phyloP scores from a whole-genome alignment of 2,797 vertebrate genomes.

The Rhinogobio ventralis region DNA sequence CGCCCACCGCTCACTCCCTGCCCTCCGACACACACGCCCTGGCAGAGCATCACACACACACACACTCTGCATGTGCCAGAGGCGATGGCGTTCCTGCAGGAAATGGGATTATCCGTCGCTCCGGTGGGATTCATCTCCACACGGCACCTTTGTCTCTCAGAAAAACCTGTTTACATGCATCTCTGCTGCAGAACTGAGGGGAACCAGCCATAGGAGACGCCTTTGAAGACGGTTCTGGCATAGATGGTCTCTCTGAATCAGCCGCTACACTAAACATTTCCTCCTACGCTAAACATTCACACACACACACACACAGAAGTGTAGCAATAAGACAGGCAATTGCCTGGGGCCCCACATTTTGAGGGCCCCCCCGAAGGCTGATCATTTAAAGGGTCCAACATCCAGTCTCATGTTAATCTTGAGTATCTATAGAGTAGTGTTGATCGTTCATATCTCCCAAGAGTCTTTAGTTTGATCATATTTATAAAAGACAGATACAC shows the following conservation, averaged over 20 bases:
- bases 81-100: neutral
- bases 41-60: constrained; percentile 43
- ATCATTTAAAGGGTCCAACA: too few species aligned
- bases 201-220: neutral
- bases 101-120: constrained; percentile 32
- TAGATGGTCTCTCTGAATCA: neutral
- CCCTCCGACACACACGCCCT: constrained; percentile 32
- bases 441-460: too few species aligned
- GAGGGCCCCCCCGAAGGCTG: too few species aligned
- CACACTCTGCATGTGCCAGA: neutral
- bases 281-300: neutral
- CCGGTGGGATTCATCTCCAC: constrained; percentile 1
- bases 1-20: neutral
- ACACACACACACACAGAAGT: neutral
- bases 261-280: too few species aligned
- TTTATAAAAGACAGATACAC: too few species aligned
- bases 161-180: constrained; percentile 37
- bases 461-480: too few species aligned
- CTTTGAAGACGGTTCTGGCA: neutral
- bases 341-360: too few species aligned
- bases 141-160: constrained; percentile 9
- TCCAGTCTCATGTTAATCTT: too few species aligned
- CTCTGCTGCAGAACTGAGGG: constrained; percentile 18
- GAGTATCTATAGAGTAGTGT: too few species aligned
- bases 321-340: too few species aligned